Conservation (phyloP, 2,888 invertebrate genomes). For the Alentia gelatinosa region DNA sequence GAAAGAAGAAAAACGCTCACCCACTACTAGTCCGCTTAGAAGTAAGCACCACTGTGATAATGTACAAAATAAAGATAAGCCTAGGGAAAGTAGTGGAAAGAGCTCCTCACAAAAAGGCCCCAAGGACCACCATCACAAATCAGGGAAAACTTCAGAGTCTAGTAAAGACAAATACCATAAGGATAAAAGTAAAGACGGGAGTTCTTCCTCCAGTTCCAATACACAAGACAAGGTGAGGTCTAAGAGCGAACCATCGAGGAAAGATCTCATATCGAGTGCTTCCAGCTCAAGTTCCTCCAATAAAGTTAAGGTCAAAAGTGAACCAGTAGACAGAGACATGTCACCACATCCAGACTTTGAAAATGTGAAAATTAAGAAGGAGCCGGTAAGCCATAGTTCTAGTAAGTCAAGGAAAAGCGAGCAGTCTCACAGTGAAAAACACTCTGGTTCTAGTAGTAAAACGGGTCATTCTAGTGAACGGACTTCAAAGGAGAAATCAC, state of each 20-base stretch:
- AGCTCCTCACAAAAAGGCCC: not conserved
- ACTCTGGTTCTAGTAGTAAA: not conserved
- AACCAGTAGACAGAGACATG: not conserved
- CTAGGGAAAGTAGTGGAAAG: conserved; percentile 20
- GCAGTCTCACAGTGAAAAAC: not conserved
- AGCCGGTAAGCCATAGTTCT: not conserved
- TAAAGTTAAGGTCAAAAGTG: conserved; percentile 29
- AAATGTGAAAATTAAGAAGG: not conserved
- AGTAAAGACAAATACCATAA: conserved; percentile 17
- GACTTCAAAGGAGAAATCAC: not conserved
- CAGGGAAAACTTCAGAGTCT: not conserved
- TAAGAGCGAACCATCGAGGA: not conserved
- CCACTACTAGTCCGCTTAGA: not conserved
- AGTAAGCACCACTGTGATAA: not conserved
- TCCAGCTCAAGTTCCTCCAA: not conserved
- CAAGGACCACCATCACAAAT: not conserved
- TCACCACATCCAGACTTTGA: not conserved
- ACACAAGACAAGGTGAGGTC: not conserved
- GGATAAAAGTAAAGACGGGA: not conserved
- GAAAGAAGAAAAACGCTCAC: not conserved
- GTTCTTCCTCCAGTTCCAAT: not conserved
- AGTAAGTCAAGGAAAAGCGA: not conserved
- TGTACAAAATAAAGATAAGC: not conserved
- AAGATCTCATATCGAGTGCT: not conserved
- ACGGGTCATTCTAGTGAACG: not conserved